phyloP scores from a whole-genome alignment of 2,888 invertebrate genomes.

The Melieria omissa region DNA sequence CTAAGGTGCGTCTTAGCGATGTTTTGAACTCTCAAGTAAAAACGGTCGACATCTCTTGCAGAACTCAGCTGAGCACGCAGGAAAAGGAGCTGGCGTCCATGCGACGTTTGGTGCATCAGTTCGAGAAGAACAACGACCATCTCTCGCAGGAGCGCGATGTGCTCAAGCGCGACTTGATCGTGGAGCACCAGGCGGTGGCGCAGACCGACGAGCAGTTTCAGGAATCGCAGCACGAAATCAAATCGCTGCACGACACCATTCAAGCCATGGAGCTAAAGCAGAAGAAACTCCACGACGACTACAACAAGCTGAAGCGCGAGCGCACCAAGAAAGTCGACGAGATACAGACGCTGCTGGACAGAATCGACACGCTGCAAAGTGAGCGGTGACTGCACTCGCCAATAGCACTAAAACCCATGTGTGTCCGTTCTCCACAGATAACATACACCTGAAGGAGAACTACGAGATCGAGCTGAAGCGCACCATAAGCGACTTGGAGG shows the following conservation, averaged over 20 bases:
- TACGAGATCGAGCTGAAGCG: constrained; percentile 63
- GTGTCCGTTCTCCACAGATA: constrained; percentile 48
- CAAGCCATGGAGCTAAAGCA: constrained; percentile 53
- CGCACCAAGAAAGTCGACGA: constrained; percentile 62
- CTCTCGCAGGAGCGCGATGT: constrained; percentile 62
- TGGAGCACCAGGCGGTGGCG: constrained; percentile 51
- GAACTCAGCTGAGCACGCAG: constrained; percentile 59
- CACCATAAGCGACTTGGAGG: constrained; percentile 59
- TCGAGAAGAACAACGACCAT: constrained; percentile 59
- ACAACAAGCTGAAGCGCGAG: constrained; percentile 57
- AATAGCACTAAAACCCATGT: not conserved
- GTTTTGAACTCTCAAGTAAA: not conserved
- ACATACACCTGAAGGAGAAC: constrained; percentile 63
- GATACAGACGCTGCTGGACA: constrained; percentile 61
- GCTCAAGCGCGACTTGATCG: constrained; percentile 58
- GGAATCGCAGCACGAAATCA: constrained; percentile 62
- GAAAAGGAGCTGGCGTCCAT: constrained; percentile 63
- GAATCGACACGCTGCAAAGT: constrained; percentile 61
- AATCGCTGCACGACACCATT: constrained; percentile 60
- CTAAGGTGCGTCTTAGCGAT: constrained; percentile 51
- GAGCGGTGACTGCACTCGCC: constrained; percentile 7
- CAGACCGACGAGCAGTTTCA: constrained; percentile 53
- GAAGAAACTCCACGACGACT: constrained; percentile 57
- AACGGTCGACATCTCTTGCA: constrained; percentile 27
- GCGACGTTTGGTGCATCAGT: constrained; percentile 60